Evolutionary conservation across 2,888 invertebrate species (phyloP), one percentile per base, ranked within the genome.

Genomic region (Limnephilus auricula): DNA sequence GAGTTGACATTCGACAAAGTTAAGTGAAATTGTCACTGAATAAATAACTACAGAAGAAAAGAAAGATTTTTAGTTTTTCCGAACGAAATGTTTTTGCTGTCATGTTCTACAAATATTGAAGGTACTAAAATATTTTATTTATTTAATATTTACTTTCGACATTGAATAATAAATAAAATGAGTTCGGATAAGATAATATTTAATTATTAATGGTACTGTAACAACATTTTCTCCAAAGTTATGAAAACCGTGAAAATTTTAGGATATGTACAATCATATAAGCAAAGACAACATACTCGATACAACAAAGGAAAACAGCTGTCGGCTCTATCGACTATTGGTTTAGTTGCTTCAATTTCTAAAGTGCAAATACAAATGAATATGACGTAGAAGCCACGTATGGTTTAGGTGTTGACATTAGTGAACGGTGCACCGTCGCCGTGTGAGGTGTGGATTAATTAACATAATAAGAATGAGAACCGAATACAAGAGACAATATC

Each of bases 271-370:
- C 82, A 34, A 82, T 82, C 37, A 34, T 37, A 34, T 12, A 25
- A 82, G 25, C 18, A 82, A 65, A 25, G 82, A 82, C 25, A 2
- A 32, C 34, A 6, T 34, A 82, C 25, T 37, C 34, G 34, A 82
- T 37, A 82, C 82, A 32, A 82, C 30, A 31, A 80, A 30, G n/a
- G 34, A 31, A 18, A 34, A 9, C 82, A 32, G 82, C 82, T 37
- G 82, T 82, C 32, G 10, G 82, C 25, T 82, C 80, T 82, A 34
- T 15, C 37, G 82, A 37, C 13, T 82, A 25, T 82, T 82, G 34
- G 82, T 34, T 82, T 34, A 82, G 82, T 82, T 82, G 82, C 32
- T 82, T 34, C 25, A 34, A 34, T 82, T 82, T 25, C 82, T 82
- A 82, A 32, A 82, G 25, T 18, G 34, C 82, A 82, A 82, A 82